Conservation (phyloP, 2,797 vertebrate genomes). For the Tokudaia muenninki region DNA sequence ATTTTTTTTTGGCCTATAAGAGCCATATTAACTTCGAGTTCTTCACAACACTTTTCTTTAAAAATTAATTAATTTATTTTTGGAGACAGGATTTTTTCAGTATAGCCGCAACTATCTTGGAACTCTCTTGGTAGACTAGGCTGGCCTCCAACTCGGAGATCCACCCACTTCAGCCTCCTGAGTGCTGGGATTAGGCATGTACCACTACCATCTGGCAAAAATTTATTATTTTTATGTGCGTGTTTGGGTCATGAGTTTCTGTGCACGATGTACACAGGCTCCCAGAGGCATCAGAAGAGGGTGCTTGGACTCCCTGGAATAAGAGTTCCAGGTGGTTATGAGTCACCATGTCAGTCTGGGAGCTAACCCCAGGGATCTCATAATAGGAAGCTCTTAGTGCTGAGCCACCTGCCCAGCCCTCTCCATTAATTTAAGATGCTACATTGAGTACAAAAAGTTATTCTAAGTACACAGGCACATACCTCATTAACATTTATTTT, state of each 20-base stretch:
- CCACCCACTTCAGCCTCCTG: background rate
- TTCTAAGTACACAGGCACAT: slow-evolving; percentile 70
- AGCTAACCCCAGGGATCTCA: background rate
- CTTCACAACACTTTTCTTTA: background rate
- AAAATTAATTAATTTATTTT: background rate
- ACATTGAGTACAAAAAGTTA: slow-evolving; percentile 16
- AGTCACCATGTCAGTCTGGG: background rate
- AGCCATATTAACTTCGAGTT: slow-evolving; percentile 42
- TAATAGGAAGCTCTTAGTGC: background rate
- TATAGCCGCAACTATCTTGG: background rate
- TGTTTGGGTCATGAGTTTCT: background rate
- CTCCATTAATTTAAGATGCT: slow-evolving; percentile 9
- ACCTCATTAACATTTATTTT: slow-evolving; percentile 97
- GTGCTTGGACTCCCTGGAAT: background rate
- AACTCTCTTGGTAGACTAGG: background rate
- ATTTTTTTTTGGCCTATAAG: background rate
- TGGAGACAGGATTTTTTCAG: background rate
- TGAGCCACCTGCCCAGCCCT: background rate
- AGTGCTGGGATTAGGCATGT: background rate
- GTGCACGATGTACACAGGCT: background rate
- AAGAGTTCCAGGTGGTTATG: background rate
- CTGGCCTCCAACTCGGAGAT: background rate
- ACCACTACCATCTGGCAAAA: background rate
- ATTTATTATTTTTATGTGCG: background rate
- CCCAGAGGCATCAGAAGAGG: background rate